Conservation (phyloP, 2,888 invertebrate genomes). For the Syritta pipiens region DNA sequence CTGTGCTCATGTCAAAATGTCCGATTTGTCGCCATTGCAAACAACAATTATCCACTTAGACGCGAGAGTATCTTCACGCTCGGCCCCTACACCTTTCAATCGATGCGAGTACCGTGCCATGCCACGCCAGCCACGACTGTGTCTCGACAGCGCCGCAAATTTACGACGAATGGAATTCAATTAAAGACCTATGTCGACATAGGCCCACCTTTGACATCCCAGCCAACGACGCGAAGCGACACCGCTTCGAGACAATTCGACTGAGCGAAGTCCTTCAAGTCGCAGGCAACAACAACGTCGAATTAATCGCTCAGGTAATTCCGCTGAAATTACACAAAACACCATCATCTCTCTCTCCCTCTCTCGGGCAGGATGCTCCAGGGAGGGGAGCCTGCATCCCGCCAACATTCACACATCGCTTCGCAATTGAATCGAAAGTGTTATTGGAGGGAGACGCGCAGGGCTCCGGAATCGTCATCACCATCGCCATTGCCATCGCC, state of each 20-base stretch:
- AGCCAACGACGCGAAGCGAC: conserved; percentile 27
- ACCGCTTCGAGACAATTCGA: neutral
- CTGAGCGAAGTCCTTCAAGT: neutral
- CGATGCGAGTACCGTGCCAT: too few species aligned
- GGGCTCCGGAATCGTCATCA: conserved; percentile 44
- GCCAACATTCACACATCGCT: conserved; percentile 57
- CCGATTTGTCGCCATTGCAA: too few species aligned
- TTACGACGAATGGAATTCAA: conserved; percentile 51
- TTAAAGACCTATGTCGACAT: conserved; percentile 61
- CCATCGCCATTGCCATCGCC: too few species aligned
- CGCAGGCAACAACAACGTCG: conserved; percentile 15
- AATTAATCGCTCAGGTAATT: conserved; percentile 62
- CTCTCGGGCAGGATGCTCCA: conserved; percentile 9
- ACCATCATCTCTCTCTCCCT: conserved; percentile 35
- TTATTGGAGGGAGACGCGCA: conserved; percentile 26
- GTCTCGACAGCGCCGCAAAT: too few species aligned
- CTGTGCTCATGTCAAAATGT: too few species aligned
- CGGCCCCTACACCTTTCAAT: too few species aligned
- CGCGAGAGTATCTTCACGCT: too few species aligned
- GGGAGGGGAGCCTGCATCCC: conserved; percentile 27
- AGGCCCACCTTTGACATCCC: conserved; percentile 57
- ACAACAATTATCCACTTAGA: too few species aligned
- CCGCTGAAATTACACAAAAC: conserved; percentile 64
- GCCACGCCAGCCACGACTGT: too few species aligned
- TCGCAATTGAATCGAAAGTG: conserved; percentile 65